These are phyloP conservation scores for Trachelus troglodyta DNA, from an alignment of 2,888 invertebrate genomes.

Conservation along the genomic window DNA sequence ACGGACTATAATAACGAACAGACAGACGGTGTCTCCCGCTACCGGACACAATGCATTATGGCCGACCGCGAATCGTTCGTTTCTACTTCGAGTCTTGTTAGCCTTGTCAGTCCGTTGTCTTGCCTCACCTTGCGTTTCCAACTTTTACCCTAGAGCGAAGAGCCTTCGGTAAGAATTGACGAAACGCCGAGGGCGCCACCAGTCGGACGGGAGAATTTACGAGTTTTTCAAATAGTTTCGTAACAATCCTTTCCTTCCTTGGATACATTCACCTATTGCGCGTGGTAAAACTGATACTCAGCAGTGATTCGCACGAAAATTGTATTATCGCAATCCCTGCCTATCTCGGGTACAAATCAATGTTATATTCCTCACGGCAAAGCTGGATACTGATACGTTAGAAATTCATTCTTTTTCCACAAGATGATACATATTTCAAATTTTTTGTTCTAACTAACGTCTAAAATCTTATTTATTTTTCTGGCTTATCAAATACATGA, in stretches of 20 bases:
- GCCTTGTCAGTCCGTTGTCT: neutral
- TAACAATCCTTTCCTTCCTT: neutral
- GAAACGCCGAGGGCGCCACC: slow-evolving; percentile 6
- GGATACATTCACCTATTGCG: neutral
- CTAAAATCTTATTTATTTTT: neutral
- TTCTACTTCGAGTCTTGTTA: neutral
- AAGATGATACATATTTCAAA: neutral
- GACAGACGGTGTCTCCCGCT: neutral
- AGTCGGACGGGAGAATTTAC: neutral
- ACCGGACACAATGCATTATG: neutral
- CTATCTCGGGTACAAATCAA: neutral
- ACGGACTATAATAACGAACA: neutral
- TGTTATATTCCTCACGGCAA: neutral
- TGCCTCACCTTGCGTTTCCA: neutral
- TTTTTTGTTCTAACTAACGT: neutral
- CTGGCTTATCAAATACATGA: neutral
- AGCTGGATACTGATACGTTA: neutral
- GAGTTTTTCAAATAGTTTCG: neutral
- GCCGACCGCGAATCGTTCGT: neutral
- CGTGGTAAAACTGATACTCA: neutral
- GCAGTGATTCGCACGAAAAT: neutral
- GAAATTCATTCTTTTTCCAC: neutral
- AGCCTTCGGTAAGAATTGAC: neutral
- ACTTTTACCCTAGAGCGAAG: neutral
- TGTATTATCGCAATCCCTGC: neutral